Evolutionary conservation across 1,140 invertebrate genomes (phyloP).

Genomic region (Heterodera carotae): DNA sequence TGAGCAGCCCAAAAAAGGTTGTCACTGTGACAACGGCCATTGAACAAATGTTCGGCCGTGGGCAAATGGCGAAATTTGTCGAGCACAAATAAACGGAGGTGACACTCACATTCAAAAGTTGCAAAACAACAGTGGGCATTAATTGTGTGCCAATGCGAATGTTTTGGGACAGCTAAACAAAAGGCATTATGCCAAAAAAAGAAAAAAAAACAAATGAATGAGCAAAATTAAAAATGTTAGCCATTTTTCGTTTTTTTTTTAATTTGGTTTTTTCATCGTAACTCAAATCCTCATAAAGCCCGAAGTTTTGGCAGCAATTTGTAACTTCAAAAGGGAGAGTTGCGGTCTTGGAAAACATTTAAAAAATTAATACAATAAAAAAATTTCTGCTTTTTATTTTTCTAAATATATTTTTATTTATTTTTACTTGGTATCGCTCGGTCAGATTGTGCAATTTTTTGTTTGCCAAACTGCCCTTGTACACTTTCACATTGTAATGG

Average conservation of each 20-base stretch:
- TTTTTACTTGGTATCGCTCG: neutral
- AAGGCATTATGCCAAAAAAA: no score
- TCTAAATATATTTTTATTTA: no score
- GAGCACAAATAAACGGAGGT: neutral
- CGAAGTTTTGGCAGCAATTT: no score
- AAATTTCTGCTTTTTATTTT: no score
- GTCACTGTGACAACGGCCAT: neutral
- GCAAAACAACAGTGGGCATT: neutral
- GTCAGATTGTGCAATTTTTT: neutral
- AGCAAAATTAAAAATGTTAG: no score
- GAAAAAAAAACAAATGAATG: no score
- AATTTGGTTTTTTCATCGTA: no score
- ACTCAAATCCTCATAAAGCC: no score
- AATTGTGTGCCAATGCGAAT: neutral
- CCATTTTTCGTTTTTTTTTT: no score
- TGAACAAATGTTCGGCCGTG: neutral
- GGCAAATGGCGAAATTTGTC: neutral
- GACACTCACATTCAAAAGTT: neutral
- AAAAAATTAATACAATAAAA: no score
- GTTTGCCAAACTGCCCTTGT: neutral
- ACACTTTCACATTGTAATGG: neutral
- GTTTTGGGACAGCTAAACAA: neutral
- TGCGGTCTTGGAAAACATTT: no score
- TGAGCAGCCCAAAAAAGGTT: neutral
- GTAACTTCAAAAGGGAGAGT: no score